Evolutionary conservation across 1,140 invertebrate genomes (phyloP).

Genomic region (Zaprionus tsacasi): DNA sequence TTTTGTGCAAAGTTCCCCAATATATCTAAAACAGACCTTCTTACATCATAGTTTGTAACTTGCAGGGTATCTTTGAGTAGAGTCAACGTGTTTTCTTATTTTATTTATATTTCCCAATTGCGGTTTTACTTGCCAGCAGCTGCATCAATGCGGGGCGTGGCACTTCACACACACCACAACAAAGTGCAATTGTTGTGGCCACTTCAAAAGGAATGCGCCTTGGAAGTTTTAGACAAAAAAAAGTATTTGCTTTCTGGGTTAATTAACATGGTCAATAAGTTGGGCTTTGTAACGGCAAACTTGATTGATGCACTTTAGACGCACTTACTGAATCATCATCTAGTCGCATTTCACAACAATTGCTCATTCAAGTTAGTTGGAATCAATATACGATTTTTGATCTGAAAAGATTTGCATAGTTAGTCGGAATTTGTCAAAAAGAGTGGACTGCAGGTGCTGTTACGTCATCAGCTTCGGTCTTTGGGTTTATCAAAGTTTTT

Average conservation of each 20-base stretch:
- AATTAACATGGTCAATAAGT: constrained; percentile 59
- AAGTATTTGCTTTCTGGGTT: constrained; percentile 63
- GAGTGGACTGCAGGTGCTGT: constrained; percentile 16
- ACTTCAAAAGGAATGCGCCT: constrained; percentile 20
- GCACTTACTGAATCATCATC: neutral
- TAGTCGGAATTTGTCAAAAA: neutral
- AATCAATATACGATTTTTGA: neutral
- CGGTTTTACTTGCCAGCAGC: constrained; percentile 62
- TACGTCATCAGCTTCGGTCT: constrained; percentile 20
- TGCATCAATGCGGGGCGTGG: constrained; percentile 32
- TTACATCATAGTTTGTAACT: neutral
- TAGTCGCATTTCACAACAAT: neutral
- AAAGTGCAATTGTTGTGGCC: constrained; percentile 43
- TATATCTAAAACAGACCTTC: neutral
- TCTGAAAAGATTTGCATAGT: constrained; percentile 30
- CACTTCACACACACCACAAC: constrained; percentile 18
- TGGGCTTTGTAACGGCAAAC: constrained; percentile 59
- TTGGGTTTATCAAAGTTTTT: constrained; percentile 7
- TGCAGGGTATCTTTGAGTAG: constrained; percentile 5
- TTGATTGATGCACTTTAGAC: constrained; percentile 64
- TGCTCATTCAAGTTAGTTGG: constrained; percentile 12
- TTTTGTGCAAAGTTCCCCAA: neutral
- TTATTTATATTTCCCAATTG: constrained; percentile 32
- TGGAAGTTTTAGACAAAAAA: constrained; percentile 18
- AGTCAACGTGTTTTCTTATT: constrained; percentile 17